These are phyloP conservation scores for Chymomyza caudatula DNA, from an alignment of 2,888 invertebrate species.

Conservation along the genomic window DNA sequence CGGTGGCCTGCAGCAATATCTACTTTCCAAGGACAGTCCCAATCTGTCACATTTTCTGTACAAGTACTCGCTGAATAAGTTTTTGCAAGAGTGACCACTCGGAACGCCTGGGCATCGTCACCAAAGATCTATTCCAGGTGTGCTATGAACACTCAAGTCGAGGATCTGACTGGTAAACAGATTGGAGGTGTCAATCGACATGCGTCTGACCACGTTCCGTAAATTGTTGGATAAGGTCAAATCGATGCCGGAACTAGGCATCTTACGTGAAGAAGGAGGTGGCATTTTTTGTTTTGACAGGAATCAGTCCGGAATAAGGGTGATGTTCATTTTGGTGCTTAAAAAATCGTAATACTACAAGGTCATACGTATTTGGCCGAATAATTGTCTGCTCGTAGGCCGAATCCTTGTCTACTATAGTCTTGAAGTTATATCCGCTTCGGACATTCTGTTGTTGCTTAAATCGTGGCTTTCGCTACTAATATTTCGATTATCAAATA, in stretches of 20 bases:
- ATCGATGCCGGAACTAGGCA: conserved; percentile 88
- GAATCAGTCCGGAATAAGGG: too few species aligned
- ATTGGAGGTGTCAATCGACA: conserved; percentile 88
- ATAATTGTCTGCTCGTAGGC: too few species aligned
- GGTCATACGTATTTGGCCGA: too few species aligned
- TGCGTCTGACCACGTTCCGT: conserved; percentile 89
- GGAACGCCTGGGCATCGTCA: conserved; percentile 91
- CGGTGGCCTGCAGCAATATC: conserved; percentile 98
- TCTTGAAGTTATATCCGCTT: too few species aligned
- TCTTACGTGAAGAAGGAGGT: too few species aligned
- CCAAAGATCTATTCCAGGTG: conserved; percentile 94
- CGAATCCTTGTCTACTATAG: too few species aligned
- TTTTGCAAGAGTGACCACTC: conserved; percentile 93
- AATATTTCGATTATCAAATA: too few species aligned
- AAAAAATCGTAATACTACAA: too few species aligned
- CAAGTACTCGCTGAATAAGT: conserved; percentile 99
- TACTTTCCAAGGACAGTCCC: conserved; percentile 98
- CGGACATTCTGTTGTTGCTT: too few species aligned
- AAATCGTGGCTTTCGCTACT: too few species aligned
- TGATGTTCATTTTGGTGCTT: too few species aligned
- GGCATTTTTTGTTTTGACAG: too few species aligned
- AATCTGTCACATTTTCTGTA: conserved; percentile 99
- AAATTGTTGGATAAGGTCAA: conserved; percentile 87
- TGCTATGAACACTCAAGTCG: conserved; percentile 89
- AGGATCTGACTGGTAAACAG: conserved; percentile 87